A percentile compares a stretch with the other conserved stretches of the same genome.
phyloP scores from a whole-genome alignment of 2,113 vertebrate genomes.

The Oreotragus oreotragus region DNA sequence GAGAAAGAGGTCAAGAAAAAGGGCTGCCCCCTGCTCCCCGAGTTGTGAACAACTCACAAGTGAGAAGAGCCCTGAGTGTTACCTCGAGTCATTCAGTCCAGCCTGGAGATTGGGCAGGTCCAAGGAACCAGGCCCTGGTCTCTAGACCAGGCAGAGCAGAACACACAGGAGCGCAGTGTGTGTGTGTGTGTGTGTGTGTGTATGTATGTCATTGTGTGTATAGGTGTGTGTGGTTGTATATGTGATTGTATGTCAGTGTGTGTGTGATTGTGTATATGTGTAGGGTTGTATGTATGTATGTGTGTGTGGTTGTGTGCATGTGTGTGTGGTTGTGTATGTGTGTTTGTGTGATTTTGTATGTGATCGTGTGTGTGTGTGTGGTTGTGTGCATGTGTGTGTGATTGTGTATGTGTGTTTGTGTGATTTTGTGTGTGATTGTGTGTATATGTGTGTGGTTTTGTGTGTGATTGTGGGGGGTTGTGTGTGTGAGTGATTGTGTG shows the following conservation, averaged over 20 bases:
- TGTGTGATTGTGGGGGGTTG: too few species aligned
- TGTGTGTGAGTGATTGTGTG: too few species aligned
- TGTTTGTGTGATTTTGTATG: too few species aligned
- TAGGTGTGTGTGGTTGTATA: background rate
- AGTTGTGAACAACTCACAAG: background rate
- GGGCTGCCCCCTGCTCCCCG: background rate
- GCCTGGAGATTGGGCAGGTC: background rate
- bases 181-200: too few species aligned
- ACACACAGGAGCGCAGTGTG: rapidly evolving
- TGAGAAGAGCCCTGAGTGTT: background rate
- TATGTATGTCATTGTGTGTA: background rate
- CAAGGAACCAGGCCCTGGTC: background rate
- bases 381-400: too few species aligned
- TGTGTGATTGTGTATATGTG: background rate
- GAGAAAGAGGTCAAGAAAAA: too few species aligned
- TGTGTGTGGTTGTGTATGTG: too few species aligned
- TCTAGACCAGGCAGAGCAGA: rapidly evolving
- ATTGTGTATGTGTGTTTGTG: too few species aligned
- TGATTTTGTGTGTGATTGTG: too few species aligned
- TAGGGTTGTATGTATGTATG: too few species aligned
- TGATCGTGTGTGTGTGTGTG: background rate
- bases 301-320: too few species aligned
- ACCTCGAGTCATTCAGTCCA: background rate
- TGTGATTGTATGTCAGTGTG: background rate
- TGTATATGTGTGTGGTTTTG: too few species aligned